phyloP scores from a whole-genome alignment of 2,888 invertebrate species.

The Eristalis arbustorum region DNA sequence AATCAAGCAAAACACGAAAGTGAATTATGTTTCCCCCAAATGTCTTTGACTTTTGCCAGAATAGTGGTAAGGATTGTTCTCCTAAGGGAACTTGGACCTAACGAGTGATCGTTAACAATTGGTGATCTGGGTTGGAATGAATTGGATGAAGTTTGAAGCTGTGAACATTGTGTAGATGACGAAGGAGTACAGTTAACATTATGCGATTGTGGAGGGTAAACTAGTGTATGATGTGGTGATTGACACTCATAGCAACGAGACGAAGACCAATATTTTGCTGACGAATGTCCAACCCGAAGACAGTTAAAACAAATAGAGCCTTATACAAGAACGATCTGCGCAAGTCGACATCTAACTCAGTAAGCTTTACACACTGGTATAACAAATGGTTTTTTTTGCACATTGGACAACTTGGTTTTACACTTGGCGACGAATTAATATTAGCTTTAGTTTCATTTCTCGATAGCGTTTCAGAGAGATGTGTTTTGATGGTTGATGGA shows the following conservation, averaged over 20 bases:
- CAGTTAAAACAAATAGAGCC: slow-evolving; percentile 13
- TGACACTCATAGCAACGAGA: not conserved
- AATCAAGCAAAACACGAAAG: slow-evolving; percentile 5
- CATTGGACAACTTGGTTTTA: too few relatives aligned
- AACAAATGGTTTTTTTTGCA: not conserved
- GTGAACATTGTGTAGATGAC: not conserved
- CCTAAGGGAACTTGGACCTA: not conserved
- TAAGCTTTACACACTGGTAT: slow-evolving; percentile 1
- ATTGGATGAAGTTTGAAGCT: not conserved
- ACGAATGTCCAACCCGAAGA: slow-evolving; percentile 5
- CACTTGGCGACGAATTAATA: not conserved
- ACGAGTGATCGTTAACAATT: not conserved
- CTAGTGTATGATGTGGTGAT: not conserved
- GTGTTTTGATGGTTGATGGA: not conserved
- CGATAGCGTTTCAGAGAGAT: not conserved
- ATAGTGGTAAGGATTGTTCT: slow-evolving; percentile 9
- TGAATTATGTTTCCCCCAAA: not conserved
- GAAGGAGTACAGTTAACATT: not conserved
- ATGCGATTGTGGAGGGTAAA: not conserved
- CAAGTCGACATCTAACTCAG: not conserved
- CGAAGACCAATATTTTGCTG: not conserved
- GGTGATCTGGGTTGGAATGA: not conserved
- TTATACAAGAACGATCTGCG: not conserved
- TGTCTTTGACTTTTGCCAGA: slow-evolving; percentile 11
- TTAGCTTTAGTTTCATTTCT: not conserved